A percentile compares a stretch with the other conserved stretches of the same genome.
Evolutionary conservation across 53 echinoderm and acorn worm species (phyloP).

Genomic region (Pentamera pediparva): DNA sequence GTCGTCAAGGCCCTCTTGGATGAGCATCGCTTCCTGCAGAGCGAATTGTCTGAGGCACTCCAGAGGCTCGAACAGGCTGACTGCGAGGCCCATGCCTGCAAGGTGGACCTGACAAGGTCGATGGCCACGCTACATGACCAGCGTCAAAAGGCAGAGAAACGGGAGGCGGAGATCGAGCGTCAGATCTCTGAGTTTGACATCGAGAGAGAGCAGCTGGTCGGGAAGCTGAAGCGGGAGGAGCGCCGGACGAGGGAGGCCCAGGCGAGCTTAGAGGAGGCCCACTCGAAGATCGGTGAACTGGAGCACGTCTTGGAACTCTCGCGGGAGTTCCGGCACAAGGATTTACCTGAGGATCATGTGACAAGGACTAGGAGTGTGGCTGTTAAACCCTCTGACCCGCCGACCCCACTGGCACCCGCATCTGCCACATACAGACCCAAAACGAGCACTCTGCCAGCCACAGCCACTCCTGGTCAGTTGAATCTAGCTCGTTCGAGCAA

Average conservation of each 20-base stretch:
- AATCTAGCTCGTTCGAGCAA: conserved; percentile 34
- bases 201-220: conserved; percentile 88
- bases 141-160: conserved; percentile 54
- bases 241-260: conserved; percentile 71
- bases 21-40: conserved; percentile 58
- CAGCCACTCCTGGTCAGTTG: neutral
- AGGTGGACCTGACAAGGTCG: conserved; percentile 53
- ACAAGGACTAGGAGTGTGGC: conserved; percentile 20
- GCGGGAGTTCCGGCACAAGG: conserved; percentile 5
- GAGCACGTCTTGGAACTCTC: conserved; percentile 41
- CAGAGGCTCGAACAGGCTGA: conserved; percentile 72
- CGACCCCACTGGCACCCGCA: neutral
- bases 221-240: conserved; percentile 79
- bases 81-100: conserved; percentile 55
- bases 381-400: neutral
- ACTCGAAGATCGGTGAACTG: conserved; percentile 44
- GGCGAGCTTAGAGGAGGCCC: conserved; percentile 48
- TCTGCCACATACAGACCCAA: conserved; percentile 12
- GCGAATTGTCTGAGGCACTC: conserved; percentile 60
- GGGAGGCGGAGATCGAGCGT: conserved; percentile 89
- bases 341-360: conserved; percentile 1
- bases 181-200: conserved; percentile 92
- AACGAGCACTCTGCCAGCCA: conserved; percentile 3
- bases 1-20: conserved; percentile 79
- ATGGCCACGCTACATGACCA: conserved; percentile 43